These are phyloP conservation scores for Microtus montanus DNA, from an alignment of 2,113 vertebrate species.

Conservation along the genomic window DNA sequence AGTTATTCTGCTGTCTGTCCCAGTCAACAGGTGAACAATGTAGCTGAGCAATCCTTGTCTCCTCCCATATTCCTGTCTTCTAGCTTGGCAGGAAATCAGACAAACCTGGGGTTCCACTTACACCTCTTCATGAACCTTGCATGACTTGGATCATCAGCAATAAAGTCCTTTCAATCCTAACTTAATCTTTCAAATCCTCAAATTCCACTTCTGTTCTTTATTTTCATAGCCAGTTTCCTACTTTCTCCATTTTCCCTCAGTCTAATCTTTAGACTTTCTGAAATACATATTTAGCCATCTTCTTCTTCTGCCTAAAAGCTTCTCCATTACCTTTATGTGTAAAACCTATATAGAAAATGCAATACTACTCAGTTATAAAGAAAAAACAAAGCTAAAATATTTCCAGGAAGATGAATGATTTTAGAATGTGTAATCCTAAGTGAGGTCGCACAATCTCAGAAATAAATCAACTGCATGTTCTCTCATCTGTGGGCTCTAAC, in stretches of 20 bases:
- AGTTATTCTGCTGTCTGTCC: background rate
- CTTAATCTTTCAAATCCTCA: background rate
- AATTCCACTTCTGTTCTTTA: background rate
- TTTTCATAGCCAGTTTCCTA: background rate
- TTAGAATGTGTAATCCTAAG: background rate
- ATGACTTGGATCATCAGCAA: background rate
- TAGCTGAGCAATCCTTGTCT: background rate
- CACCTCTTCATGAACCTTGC: background rate
- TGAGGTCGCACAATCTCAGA: background rate
- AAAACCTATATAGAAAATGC: background rate
- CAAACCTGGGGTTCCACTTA: background rate
- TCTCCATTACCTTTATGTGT: background rate
- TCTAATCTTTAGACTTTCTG: background rate
- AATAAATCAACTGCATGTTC: background rate
- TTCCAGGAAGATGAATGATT: background rate
- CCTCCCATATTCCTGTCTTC: background rate
- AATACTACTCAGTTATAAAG: background rate
- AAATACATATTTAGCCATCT: constrained; percentile 8
- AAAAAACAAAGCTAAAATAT: background rate
- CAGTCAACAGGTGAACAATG: background rate
- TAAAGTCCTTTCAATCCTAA: background rate
- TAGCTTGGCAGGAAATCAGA: background rate
- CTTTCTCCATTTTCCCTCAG: background rate
- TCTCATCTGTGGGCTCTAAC: background rate
- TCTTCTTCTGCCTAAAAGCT: constrained; percentile 13